Evolutionary conservation across 64 coral and sea anemone species (phyloP).

Genomic region (Montipora foliosa): DNA sequence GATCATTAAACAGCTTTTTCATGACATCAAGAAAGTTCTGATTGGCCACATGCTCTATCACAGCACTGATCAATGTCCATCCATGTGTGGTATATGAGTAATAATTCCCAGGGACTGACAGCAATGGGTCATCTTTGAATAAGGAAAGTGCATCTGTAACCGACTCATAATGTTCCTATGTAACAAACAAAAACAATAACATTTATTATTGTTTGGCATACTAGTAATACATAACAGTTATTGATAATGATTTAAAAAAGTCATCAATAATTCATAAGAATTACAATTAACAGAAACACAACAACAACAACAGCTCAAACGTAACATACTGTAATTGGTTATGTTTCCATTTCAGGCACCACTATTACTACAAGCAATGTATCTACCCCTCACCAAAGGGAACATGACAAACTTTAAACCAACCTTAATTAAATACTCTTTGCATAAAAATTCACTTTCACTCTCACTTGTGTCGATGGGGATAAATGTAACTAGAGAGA

Average conservation of each 20-base stretch:
- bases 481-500: background rate
- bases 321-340: too few relatives aligned
- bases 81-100: conserved; percentile 93
- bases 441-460: background rate
- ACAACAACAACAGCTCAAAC: too few relatives aligned
- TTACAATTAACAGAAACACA: too few relatives aligned
- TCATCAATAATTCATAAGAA: too few relatives aligned
- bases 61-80: conserved; percentile 89
- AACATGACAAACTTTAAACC: background rate
- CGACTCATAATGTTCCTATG: conserved; percentile 80
- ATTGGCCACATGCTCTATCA: conserved; percentile 79
- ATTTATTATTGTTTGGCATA: too few relatives aligned
- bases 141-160: conserved; percentile 75
- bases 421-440: conserved; percentile 67
- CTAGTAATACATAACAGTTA: too few relatives aligned
- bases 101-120: conserved; percentile 71
- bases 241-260: too few relatives aligned
- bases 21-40: conserved; percentile 85
- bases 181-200: background rate
- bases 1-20: conserved; percentile 85
- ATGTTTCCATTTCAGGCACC: background rate
- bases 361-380: background rate
- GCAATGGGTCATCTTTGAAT: conserved; percentile 91
- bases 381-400: background rate
- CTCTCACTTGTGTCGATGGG: background rate